A percentile compares a stretch with the other conserved stretches of the same genome.
phyloP scores from a whole-genome alignment of 2,797 vertebrate genomes.

The Cirrhinus mrigala region DNA sequence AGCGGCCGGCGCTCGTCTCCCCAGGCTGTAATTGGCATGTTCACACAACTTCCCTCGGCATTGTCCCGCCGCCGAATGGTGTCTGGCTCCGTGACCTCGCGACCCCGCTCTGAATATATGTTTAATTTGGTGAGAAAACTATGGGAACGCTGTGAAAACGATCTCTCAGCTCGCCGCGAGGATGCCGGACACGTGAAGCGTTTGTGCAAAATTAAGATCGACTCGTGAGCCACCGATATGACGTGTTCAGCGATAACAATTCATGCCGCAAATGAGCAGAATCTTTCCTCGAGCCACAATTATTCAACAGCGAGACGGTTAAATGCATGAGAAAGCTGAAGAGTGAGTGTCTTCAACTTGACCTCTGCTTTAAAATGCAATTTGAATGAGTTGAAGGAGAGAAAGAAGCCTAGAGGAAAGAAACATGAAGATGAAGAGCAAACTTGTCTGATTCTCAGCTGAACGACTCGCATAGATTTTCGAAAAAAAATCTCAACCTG shows the following conservation, averaged over 20 bases:
- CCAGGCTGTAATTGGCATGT: conserved; percentile 77
- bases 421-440: neutral
- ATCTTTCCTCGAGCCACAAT: conserved; percentile 1
- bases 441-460: neutral
- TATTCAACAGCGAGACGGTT: neutral
- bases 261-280: neutral
- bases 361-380: conserved; percentile 16
- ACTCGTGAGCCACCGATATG: neutral
- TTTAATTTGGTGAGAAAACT: conserved; percentile 52
- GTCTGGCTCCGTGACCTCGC: conserved; percentile 77
- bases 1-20: conserved; percentile 70
- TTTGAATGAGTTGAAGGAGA: neutral
- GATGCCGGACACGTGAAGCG: neutral
- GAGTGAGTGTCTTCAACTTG: neutral
- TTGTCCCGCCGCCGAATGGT: conserved; percentile 70
- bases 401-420: neutral
- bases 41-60: conserved; percentile 73
- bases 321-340: neutral
- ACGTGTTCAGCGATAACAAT: neutral
- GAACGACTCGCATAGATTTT: neutral
- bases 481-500: neutral
- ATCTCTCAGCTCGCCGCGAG: neutral
- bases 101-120: conserved; percentile 71
- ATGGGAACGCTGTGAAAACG: conserved; percentile 25
- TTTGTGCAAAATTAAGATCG: neutral